These are phyloP conservation scores for Bostrychus sinensis DNA, from an alignment of 2,113 vertebrate species.

Conservation along the genomic window DNA sequence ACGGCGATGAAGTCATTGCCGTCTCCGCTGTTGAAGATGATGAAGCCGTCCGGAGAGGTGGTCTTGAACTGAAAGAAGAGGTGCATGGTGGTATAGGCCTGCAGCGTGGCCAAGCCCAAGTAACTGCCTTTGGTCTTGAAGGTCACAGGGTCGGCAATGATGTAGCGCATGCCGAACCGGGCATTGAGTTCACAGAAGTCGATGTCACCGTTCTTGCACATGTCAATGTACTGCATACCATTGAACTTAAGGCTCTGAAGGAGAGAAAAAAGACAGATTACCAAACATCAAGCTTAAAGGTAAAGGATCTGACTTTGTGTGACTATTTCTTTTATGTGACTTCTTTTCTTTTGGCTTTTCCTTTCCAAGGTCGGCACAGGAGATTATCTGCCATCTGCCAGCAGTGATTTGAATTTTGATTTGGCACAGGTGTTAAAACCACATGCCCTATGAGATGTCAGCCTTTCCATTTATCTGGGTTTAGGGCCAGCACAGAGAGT, in stretches of 20 bases:
- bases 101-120: slow-evolving; percentile 92
- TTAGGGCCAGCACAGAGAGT: too few relatives aligned
- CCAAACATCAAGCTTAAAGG: not conserved
- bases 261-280: not conserved
- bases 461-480: too few relatives aligned
- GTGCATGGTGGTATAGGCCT: slow-evolving; percentile 97
- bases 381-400: too few relatives aligned
- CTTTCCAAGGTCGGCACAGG: too few relatives aligned
- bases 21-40: slow-evolving; percentile 90
- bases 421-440: too few relatives aligned
- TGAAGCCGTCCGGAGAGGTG: slow-evolving; percentile 93
- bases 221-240: slow-evolving; percentile 94
- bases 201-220: slow-evolving; percentile 98
- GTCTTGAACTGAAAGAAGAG: slow-evolving; percentile 99
- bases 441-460: too few relatives aligned
- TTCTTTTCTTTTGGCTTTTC: too few relatives aligned
- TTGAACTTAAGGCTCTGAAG: slow-evolving; percentile 94
- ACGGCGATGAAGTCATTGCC: slow-evolving; percentile 93
- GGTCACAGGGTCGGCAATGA: slow-evolving; percentile 94
- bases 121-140: slow-evolving; percentile 98
- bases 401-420: too few relatives aligned
- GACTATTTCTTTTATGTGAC: too few relatives aligned
- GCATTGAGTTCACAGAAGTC: slow-evolving; percentile 97
- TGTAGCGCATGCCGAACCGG: slow-evolving; percentile 93
- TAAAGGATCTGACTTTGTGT: too few relatives aligned